phyloP scores from a whole-genome alignment of 2,888 invertebrate genomes.

The Gortyna flavago region DNA sequence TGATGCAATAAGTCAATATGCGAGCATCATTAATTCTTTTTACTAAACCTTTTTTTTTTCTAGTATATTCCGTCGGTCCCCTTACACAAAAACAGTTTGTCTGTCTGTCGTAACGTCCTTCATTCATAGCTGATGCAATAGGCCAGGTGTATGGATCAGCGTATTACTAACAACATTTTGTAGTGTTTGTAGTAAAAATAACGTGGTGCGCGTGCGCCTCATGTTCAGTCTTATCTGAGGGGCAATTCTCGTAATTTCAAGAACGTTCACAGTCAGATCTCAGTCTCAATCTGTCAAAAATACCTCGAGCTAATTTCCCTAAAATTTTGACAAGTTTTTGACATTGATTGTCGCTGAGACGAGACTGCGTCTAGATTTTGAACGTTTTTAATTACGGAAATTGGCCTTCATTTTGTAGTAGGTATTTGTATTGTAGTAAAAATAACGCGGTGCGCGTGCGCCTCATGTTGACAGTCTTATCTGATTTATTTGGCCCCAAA shows the following conservation, averaged over 20 bases:
- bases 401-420: neutral
- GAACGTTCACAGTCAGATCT: too few species aligned
- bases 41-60: neutral
- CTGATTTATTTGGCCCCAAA: neutral
- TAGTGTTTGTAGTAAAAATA: constrained; percentile 18
- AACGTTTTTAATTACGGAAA: too few species aligned
- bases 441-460: neutral
- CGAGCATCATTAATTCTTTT: neutral
- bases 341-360: too few species aligned
- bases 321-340: too few species aligned
- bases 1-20: constrained; percentile 13
- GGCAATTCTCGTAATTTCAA: too few species aligned
- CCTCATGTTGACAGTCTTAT: neutral
- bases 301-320: too few species aligned
- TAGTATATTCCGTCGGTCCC: neutral
- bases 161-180: neutral
- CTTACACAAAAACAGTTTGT: neutral
- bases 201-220: neutral
- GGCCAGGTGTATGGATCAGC: constrained; percentile 28
- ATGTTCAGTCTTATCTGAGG: neutral
- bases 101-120: constrained; percentile 31
- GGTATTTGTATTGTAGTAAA: constrained; percentile 13
- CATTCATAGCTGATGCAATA: constrained; percentile 50
- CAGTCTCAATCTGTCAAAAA: too few species aligned
- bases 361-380: too few species aligned